Percentiles rank a stretch among this genome's conserved stretches.
These are phyloP conservation scores for Oncopodura yosiiana DNA, from an alignment of 1,140 invertebrate species.

Conservation along the genomic window DNA sequence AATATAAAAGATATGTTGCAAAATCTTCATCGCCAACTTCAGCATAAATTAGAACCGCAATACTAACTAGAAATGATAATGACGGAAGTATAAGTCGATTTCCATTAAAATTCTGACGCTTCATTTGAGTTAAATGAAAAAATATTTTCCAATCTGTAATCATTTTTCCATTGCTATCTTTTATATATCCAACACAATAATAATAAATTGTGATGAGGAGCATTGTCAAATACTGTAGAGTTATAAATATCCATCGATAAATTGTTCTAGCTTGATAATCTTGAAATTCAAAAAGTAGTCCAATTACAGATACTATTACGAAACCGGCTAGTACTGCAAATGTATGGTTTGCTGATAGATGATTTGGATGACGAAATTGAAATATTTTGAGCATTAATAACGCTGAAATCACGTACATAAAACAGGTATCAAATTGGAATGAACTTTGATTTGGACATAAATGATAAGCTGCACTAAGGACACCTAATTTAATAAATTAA, in stretches of 20 bases:
- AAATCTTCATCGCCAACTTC: slow-evolving; percentile 21
- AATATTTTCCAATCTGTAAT: slow-evolving; percentile 6
- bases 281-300: slow-evolving; percentile 26
- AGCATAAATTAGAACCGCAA: slow-evolving; percentile 23
- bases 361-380: slow-evolving; percentile 50
- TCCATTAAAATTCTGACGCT: slow-evolving; percentile 2
- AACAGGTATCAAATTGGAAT: slow-evolving; percentile 73
- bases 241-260: slow-evolving; percentile 23
- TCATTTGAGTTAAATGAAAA: neutral
- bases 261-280: neutral
- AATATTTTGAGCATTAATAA: slow-evolving; percentile 52
- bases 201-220: slow-evolving; percentile 10
- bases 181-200: slow-evolving; percentile 27
- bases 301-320: slow-evolving; percentile 19
- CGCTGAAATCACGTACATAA: slow-evolving; percentile 54
- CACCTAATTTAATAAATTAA: too few species aligned
- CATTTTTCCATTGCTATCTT: slow-evolving; percentile 17
- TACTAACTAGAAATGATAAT: slow-evolving; percentile 16
- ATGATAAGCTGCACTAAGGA: slow-evolving; percentile 78
- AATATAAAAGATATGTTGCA: slow-evolving; percentile 29
- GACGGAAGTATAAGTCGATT: slow-evolving; percentile 26
- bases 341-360: slow-evolving; percentile 26
- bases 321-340: slow-evolving; percentile 27
- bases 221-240: slow-evolving; percentile 14
- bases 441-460: slow-evolving; percentile 78